These are phyloP conservation scores for Apolygus lucorum DNA, from an alignment of 1,140 invertebrate genomes.

Conservation along the genomic window DNA sequence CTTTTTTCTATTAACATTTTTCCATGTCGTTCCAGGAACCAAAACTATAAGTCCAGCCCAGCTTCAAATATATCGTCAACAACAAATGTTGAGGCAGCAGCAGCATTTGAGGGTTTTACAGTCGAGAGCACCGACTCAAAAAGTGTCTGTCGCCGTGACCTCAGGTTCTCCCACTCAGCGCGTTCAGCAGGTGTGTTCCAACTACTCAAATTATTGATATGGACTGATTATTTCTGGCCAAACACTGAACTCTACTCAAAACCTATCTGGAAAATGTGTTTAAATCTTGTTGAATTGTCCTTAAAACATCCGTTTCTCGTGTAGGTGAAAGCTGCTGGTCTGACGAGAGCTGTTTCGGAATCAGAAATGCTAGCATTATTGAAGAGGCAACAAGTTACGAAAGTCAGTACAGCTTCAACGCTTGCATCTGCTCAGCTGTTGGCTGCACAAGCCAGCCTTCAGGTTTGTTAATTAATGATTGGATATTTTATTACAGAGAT, in stretches of 20 bases:
- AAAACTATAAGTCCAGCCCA: conserved; percentile 48
- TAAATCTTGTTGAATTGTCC: too few species aligned
- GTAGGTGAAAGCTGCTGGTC: conserved; percentile 28
- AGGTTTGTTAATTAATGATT: too few species aligned
- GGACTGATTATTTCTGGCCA: too few species aligned
- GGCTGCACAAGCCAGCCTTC: conserved; percentile 47
- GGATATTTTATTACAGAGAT: too few species aligned
- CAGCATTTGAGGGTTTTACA: conserved; percentile 36
- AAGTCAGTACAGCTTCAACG: conserved; percentile 35
- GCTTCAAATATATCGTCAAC: conserved; percentile 45
- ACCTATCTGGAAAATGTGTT: too few species aligned
- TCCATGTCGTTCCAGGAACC: conserved; percentile 23
- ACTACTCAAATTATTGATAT: too few species aligned
- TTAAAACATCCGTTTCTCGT: too few species aligned
- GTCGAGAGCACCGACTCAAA: conserved; percentile 29
- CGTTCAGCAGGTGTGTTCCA: conserved; percentile 24
- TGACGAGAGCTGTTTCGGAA: conserved; percentile 51
- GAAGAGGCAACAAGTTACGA: conserved; percentile 51
- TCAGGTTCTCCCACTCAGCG: conserved; percentile 24
- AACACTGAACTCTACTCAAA: too few species aligned
- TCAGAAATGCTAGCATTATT: conserved; percentile 60
- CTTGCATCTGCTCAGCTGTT: conserved; percentile 47
- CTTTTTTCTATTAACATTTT: not conserved
- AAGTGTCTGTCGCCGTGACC: conserved; percentile 33
- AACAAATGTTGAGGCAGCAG: conserved; percentile 41